phyloP scores from a whole-genome alignment of 1,140 invertebrate genomes.

The Drosophila biarmipes region DNA sequence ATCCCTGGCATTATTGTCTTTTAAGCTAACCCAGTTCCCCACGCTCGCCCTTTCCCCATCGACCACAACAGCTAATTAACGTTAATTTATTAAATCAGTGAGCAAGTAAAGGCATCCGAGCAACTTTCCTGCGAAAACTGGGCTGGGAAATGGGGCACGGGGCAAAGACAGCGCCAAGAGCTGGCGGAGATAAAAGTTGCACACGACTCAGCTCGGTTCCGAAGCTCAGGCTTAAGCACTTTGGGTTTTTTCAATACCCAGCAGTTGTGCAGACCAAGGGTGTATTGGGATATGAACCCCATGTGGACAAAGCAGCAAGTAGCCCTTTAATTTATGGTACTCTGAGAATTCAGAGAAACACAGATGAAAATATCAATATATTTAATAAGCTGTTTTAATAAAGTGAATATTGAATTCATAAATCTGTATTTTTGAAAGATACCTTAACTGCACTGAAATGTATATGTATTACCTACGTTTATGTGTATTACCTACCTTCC shows the following conservation, averaged over 20 bases:
- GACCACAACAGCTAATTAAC: slow-evolving; percentile 84
- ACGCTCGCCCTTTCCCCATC: slow-evolving; percentile 1
- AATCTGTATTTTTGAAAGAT: too few relatives aligned
- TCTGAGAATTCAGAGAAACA: too few relatives aligned
- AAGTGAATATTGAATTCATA: too few relatives aligned
- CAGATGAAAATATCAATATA: too few relatives aligned
- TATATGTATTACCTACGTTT: too few relatives aligned
- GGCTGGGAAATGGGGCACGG: background rate
- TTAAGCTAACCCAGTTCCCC: slow-evolving; percentile 71
- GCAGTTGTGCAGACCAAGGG: background rate
- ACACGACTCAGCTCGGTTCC: slow-evolving; percentile 55
- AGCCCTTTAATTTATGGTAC: too few relatives aligned
- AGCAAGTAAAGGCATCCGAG: slow-evolving; percentile 77
- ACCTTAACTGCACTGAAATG: too few relatives aligned
- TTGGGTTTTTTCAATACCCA: slow-evolving; percentile 32
- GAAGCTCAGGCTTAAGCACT: slow-evolving; percentile 46
- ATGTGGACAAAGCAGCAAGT: background rate
- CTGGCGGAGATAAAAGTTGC: slow-evolving; percentile 74
- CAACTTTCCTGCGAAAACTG: slow-evolving; percentile 15
- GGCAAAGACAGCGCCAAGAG: slow-evolving; percentile 39
- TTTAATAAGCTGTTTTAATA: too few relatives aligned
- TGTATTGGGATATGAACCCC: background rate
- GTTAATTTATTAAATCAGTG: slow-evolving; percentile 85
- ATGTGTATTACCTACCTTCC: background rate
- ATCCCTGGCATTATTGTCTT: slow-evolving; percentile 79